Base-by-base conservation (phyloP, 2,888 invertebrate species). In the Lordiphosa andalusiaca region DNA sequence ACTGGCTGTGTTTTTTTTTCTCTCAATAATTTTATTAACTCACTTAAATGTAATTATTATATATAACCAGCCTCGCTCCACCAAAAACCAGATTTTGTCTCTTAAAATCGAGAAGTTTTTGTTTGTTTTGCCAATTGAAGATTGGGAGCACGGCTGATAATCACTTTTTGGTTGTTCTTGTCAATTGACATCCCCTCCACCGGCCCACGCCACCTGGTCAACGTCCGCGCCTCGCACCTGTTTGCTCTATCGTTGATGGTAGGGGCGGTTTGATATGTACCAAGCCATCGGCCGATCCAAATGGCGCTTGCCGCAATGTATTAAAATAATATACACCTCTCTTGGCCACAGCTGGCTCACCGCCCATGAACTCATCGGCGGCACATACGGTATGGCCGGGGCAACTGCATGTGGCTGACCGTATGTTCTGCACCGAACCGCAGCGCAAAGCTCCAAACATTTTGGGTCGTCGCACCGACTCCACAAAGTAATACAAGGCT, bases 331-430 rank as follows among this genome's bases (percentile, higher is more conserved):
- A 88, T 39, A 86, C 56, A 19, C 88, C 88, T 12, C 51, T 68
- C 62, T 88, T 87, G 41, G 76, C 75, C 48, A 77, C 60, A 19
- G 84, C 76, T 30, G 88, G 88, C 23, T 88, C 88, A 30, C 89
- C 89, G 52, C 89, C 87, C 87, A 87, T 88, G 52, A 72, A 87
- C 36, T 53, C 71, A 49, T 70, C 68, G 49, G 72, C 75, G 4
- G 48, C 9, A 47, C 88, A 87, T 19, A 6, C 2, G 35, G 33
- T 12, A 41, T 36, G 36, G 51, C 16, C 39, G 44, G 13, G 53
- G 65, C 87, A 86, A 41, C 53, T 53, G 49, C 86, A 86, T 3
- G 48, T 66, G 56, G 66, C 59, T 9, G 65, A 33, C 6, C 67
- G 56, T 10, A 70, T 57, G 41, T 61, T 67, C 10, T 44, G 33